Evolutionary conservation across 2,888 invertebrate genomes (phyloP).

Genomic region (Zygaena filipendulae): DNA sequence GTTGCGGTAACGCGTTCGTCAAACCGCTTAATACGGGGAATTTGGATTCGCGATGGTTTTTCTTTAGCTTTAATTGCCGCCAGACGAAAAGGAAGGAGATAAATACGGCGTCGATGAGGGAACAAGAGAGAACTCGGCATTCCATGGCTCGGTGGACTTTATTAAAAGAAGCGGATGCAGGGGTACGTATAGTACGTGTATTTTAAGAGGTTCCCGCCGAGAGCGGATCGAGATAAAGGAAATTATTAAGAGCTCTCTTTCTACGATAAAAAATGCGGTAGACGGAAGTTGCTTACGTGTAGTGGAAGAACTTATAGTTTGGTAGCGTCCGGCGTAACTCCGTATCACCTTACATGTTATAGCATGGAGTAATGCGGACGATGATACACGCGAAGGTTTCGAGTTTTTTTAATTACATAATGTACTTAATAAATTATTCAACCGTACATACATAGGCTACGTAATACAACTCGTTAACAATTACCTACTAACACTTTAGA

Average conservation of each 20-base stretch:
- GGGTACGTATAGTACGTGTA: slow-evolving; percentile 65
- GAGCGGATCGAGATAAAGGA: slow-evolving; percentile 64
- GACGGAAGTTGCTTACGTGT: slow-evolving; percentile 56
- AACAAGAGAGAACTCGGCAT: slow-evolving; percentile 48
- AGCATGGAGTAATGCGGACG: slow-evolving; percentile 36
- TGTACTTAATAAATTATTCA: too few relatives aligned
- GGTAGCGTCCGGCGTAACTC: slow-evolving; percentile 34
- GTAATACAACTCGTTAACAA: too few relatives aligned
- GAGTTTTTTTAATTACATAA: too few relatives aligned
- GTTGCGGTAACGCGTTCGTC: slow-evolving; percentile 23
- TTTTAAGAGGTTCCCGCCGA: slow-evolving; percentile 63
- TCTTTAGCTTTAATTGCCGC: slow-evolving; percentile 51
- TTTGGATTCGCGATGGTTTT: slow-evolving; percentile 42
- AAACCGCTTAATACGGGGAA: slow-evolving; percentile 46
- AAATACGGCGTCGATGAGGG: slow-evolving; percentile 45
- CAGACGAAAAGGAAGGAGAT: slow-evolving; percentile 48
- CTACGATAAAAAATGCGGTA: slow-evolving; percentile 39
- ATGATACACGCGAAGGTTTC: slow-evolving; percentile 47
- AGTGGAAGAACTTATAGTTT: slow-evolving; percentile 37
- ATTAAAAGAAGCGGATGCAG: slow-evolving; percentile 67
- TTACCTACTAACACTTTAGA: too few relatives aligned
- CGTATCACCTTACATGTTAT: slow-evolving; percentile 42
- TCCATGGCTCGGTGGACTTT: slow-evolving; percentile 56
- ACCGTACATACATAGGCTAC: too few relatives aligned
- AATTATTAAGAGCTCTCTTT: slow-evolving; percentile 62